Evolutionary conservation across 2,113 vertebrate species (phyloP).

Genomic region (Mustelus asterias): DNA sequence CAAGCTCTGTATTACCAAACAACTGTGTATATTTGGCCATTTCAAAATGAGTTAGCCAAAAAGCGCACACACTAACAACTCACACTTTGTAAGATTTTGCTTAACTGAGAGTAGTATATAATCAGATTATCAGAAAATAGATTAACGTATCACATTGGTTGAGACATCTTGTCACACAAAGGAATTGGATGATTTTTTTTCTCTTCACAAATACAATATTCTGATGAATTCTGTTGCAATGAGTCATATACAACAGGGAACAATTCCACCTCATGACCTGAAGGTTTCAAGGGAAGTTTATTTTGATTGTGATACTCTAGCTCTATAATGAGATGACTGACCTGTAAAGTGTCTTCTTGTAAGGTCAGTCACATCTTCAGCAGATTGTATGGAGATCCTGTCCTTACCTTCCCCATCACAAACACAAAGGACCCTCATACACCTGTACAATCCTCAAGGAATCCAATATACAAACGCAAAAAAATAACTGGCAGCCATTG

Average conservation of each 20-base stretch:
- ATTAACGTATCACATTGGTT: neutral
- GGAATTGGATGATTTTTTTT: neutral
- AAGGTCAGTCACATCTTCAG: too few species aligned
- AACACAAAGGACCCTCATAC: too few species aligned
- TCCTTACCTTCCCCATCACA: too few species aligned
- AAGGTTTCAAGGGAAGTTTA: neutral
- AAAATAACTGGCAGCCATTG: too few species aligned
- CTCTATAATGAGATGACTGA: neutral
- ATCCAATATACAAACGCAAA: too few species aligned
- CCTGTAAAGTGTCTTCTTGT: neutral
- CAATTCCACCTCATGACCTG: neutral
- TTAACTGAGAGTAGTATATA: neutral
- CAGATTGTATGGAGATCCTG: too few species aligned
- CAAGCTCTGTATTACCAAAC: too few species aligned
- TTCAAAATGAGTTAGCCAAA: conserved; percentile 8
- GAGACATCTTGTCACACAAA: neutral
- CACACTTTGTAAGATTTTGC: neutral
- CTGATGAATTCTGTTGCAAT: neutral
- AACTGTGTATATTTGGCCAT: neutral
- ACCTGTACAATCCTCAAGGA: too few species aligned
- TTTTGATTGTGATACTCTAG: neutral
- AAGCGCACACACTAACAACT: neutral
- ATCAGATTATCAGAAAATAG: neutral
- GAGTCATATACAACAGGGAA: neutral
- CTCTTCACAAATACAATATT: neutral